phyloP scores from a whole-genome alignment of 2,888 invertebrate genomes.

The Miltochrista miniata region DNA sequence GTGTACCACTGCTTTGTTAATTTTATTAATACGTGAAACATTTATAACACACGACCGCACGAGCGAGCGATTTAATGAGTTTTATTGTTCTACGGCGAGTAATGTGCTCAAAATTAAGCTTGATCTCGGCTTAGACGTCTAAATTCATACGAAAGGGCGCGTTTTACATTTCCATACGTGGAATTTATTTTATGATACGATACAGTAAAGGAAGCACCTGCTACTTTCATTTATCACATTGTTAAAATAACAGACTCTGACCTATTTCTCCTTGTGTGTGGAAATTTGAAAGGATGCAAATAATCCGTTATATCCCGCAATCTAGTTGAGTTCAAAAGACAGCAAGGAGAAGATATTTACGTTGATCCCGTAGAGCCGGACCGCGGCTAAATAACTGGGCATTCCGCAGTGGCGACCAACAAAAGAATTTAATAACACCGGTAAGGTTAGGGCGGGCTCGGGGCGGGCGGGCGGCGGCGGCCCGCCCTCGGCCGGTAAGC shows the following conservation, averaged over 20 bases:
- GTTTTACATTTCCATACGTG: slow-evolving; percentile 66
- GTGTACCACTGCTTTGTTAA: slow-evolving; percentile 77
- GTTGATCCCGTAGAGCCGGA: slow-evolving; percentile 67
- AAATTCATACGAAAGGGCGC: slow-evolving; percentile 50
- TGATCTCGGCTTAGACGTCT: slow-evolving; percentile 61
- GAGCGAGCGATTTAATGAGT: slow-evolving; percentile 78
- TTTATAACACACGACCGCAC: slow-evolving; percentile 80
- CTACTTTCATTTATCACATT: slow-evolving; percentile 47
- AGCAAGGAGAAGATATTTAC: slow-evolving; percentile 58
- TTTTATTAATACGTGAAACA: slow-evolving; percentile 83
- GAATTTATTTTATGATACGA: slow-evolving; percentile 58
- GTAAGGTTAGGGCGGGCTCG: slow-evolving; percentile 54
- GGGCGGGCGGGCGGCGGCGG: slow-evolving; percentile 42
- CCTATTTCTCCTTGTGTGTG: slow-evolving; percentile 13
- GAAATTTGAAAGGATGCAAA: slow-evolving; percentile 51
- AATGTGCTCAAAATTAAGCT: slow-evolving; percentile 72
- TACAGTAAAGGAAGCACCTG: slow-evolving; percentile 54
- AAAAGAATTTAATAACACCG: slow-evolving; percentile 81
- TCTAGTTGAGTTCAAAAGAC: slow-evolving; percentile 64
- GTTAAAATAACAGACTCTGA: slow-evolving; percentile 46
- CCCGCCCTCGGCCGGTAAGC: slow-evolving; percentile 69
- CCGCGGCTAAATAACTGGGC: slow-evolving; percentile 70
- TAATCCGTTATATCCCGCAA: slow-evolving; percentile 61
- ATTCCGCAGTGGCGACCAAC: slow-evolving; percentile 62
- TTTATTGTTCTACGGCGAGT: slow-evolving; percentile 78